phyloP scores from a whole-genome alignment of 2,113 vertebrate species.

The Melanerpes formicivorus region DNA sequence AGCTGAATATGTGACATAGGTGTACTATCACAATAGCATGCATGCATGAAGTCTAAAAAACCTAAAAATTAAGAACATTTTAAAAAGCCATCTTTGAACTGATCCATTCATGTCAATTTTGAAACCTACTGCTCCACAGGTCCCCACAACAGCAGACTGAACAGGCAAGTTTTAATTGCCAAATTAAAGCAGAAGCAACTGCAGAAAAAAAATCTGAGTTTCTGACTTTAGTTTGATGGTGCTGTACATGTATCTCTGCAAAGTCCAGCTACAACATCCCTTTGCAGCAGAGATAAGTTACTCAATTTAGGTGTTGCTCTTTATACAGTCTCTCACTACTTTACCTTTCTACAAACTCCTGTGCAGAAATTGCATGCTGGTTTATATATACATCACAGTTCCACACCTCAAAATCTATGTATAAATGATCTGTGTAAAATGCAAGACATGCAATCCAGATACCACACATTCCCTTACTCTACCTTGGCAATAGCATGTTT shows the following conservation, averaged over 20 bases:
- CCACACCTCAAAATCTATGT: background rate
- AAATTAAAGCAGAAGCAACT: background rate
- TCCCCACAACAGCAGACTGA: background rate
- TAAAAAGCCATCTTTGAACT: background rate
- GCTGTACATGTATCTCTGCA: background rate
- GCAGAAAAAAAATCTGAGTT: background rate
- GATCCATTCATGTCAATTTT: background rate
- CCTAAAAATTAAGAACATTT: background rate
- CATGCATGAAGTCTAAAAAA: background rate
- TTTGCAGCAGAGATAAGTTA: background rate
- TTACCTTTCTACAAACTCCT: background rate
- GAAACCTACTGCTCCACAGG: background rate
- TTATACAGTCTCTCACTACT: background rate
- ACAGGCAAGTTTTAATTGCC: background rate
- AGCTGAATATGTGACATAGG: background rate
- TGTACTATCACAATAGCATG: background rate
- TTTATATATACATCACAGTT: background rate
- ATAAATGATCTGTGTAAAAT: background rate
- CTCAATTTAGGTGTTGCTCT: background rate
- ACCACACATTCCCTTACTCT: background rate
- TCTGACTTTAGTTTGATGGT: background rate
- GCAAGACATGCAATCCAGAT: fast-evolving
- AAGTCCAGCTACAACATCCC: background rate
- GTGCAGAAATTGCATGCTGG: background rate
- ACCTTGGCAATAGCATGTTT: background rate